A percentile compares a stretch with the other conserved stretches of the same genome.
phyloP scores from a whole-genome alignment of 2,113 vertebrate species.

The Trematocara variabile region DNA sequence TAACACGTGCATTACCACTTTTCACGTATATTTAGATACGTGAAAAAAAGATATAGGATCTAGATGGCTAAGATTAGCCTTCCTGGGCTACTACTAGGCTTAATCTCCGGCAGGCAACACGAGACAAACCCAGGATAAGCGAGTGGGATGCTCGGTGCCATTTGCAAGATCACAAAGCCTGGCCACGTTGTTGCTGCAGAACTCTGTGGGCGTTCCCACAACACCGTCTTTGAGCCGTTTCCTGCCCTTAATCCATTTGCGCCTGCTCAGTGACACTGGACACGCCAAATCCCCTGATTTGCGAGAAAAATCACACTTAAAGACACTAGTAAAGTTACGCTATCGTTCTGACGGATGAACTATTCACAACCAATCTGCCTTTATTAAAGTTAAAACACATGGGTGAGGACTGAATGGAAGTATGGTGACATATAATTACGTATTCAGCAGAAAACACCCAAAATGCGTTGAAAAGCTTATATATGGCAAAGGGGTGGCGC shows the following conservation, averaged over 20 bases:
- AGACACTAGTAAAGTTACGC: not conserved
- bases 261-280: slow-evolving; percentile 54
- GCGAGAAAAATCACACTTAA: not conserved
- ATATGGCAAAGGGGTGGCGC: not conserved
- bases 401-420: not conserved
- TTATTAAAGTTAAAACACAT: not conserved
- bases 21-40: not conserved
- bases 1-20: not conserved
- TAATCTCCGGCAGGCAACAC: slow-evolving; percentile 16
- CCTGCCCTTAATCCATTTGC: slow-evolving; percentile 57
- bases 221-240: slow-evolving; percentile 14
- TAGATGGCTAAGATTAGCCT: slow-evolving; percentile 9
- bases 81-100: slow-evolving; percentile 8
- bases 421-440: not conserved
- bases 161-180: slow-evolving; percentile 58
- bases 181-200: slow-evolving; percentile 57
- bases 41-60: not conserved
- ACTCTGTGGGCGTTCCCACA: slow-evolving; percentile 59
- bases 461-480: not conserved
- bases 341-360: not conserved
- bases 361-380: not conserved
- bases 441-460: not conserved
- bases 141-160: slow-evolving; percentile 43
- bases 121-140: slow-evolving; percentile 1
- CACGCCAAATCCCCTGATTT: not conserved